phyloP scores from a whole-genome alignment of 1,140 invertebrate species.

The Trichomalopsis sarcophagae region DNA sequence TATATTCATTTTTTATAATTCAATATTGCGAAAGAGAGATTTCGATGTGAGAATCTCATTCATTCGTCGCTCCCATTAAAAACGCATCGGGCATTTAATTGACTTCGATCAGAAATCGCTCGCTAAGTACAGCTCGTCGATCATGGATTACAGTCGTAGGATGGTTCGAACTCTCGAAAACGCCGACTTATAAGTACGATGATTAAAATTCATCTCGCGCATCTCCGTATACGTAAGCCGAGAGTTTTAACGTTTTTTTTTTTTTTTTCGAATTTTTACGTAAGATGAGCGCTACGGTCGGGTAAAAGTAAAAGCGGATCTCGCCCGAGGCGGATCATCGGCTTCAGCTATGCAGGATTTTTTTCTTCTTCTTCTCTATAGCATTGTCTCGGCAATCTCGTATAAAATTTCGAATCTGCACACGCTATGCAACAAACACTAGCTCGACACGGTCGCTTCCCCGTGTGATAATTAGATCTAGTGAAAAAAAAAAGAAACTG shows the following conservation, averaged over 20 bases:
- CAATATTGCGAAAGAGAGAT: too few species aligned
- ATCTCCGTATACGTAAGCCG: not conserved
- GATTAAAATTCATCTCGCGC: slow-evolving; percentile 9
- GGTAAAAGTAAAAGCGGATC: slow-evolving; percentile 28
- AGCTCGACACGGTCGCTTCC: not conserved
- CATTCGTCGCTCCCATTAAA: too few species aligned
- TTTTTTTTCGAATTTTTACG: slow-evolving; percentile 8
- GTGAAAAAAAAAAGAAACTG: not conserved
- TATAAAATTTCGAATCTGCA: too few species aligned
- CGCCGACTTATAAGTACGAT: too few species aligned
- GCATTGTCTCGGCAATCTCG: not conserved
- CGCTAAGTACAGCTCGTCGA: too few species aligned
- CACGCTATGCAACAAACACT: too few species aligned
- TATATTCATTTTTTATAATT: too few species aligned
- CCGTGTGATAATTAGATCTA: not conserved
- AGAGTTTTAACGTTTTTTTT: not conserved
- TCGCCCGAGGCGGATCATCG: not conserved
- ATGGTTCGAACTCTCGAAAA: too few species aligned
- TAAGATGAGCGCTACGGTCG: not conserved
- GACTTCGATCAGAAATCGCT: too few species aligned
- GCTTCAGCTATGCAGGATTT: not conserved
- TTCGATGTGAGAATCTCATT: too few species aligned
- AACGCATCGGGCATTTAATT: too few species aligned
- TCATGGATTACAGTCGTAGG: too few species aligned
- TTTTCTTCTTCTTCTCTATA: not conserved